Base-by-base conservation (phyloP, 2,888 invertebrate genomes). In the Melikaiella ostensackeni region DNA sequence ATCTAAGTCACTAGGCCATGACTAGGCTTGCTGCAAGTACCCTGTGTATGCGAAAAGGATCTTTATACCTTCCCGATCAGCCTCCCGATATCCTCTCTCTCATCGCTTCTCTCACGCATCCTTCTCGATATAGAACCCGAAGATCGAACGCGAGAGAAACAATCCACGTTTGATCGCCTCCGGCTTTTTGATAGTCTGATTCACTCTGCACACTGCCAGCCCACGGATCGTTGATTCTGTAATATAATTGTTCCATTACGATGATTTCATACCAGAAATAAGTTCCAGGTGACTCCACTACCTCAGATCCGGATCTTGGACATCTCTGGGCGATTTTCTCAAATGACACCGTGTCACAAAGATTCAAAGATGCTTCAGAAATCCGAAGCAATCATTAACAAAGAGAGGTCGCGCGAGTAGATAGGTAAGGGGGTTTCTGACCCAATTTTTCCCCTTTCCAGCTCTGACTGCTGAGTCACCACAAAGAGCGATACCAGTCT, bases 1-100 rank as follows among this genome's bases (percentile, higher is more conserved):
- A 81, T 79, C 74, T 76, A 75, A 81, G 81, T 79, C 81, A 81
- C 81, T 81, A 81, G 81, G 81, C 79, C 81, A 80, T 76, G 77
- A 80, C 77, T 79, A 62, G 75, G 77, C 76, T 75, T 66, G 76
- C 76, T 77, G 76, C 75, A 70, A 74, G 64, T 38, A 55, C 57
- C 42, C 63, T 62, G 76, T 66, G 75, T 78, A 75, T 76, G 46
- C 75, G 66, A 63, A 70, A 63, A 74, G 77, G 62, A 81, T 78
- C 78, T 77, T 81, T 79, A 79, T 75, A 74, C 75, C 78, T 76
- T 81, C 76, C 79, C 74, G 78, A 79, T 75, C 76, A 79, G 76
- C 77, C 74, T 79, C 76, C 76, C 76, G 76, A 80, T 77, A 77
- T 79, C 73, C 74, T 66, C 63, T 74, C 77, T 75, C 78, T 76